Base-by-base conservation (phyloP, 2,113 vertebrate species). In the Engystomops pustulosus region DNA sequence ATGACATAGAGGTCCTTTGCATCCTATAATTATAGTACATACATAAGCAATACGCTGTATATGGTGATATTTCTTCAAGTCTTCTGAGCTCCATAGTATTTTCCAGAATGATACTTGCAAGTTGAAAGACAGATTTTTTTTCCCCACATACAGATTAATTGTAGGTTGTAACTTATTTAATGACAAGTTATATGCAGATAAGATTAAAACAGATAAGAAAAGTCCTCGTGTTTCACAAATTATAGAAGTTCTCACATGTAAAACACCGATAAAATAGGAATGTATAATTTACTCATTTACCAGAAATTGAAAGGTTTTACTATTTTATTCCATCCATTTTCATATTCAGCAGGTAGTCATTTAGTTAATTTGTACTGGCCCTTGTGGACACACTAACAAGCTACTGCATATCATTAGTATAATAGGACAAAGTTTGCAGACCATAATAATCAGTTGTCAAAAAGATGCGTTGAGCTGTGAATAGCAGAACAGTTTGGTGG, bases 61-160 rank as follows among this genome's bases (percentile, higher is more conserved):
- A 2, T 12, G 8, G 27, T 7, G 36, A 44, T 70, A 3, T 44
- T 23, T 23, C 68, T 44, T 70, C 20, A 12, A 6, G n/a, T 20
- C 5, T 11, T n/a, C 0, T 17, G 7, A 32, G 6, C 3, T 20
- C 15, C 49, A 32, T 3, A 53, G 9, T n/a, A 34, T 67, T 80
- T 76, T 47, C 18, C 71, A 49, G 27, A 62, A 5, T 11, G 53
- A 65, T 83, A 51, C 41, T 75, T 41, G 75, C 18, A 30, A 81
- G 27, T 20, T 45, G 47, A 51, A 74, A 65, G 55, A 32, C 70
- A 49, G 36, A 30, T 41, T 49, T 75, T 76, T 45, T 62, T 83
- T 83, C 76, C 32, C 36, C 41, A 49, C 27, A 65, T 67, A 20
- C 53, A 83, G 81, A 83, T 76, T 83, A 83, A 75, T 83, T 83